Evolutionary conservation across 2,113 vertebrate species (phyloP).

Genomic region (Nipponia nippon): DNA sequence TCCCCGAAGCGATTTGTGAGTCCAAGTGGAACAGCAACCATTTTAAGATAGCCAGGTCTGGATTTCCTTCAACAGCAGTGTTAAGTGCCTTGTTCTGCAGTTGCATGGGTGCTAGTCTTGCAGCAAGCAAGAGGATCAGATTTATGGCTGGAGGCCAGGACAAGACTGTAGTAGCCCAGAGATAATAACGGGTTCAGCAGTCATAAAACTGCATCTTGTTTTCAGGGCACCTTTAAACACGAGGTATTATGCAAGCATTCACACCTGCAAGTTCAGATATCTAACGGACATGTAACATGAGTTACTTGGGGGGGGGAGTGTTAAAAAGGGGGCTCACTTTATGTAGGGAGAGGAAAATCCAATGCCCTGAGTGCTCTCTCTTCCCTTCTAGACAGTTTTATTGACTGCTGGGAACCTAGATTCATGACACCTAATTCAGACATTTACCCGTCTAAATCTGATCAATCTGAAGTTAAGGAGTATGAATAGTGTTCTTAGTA

Average conservation of each 20-base stretch:
- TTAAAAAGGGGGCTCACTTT: not conserved
- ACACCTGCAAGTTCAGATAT: not conserved
- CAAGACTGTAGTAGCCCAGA: not conserved
- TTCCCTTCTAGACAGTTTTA: not conserved
- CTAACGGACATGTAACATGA: not conserved
- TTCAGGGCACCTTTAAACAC: not conserved
- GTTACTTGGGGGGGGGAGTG: not conserved
- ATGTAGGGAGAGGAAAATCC: not conserved
- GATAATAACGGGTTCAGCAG: not conserved
- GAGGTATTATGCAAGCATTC: not conserved
- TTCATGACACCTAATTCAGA: not conserved
- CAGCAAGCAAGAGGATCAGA: not conserved
- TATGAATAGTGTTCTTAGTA: not conserved
- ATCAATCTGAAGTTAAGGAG: not conserved
- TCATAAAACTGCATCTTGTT: not conserved
- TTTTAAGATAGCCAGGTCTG: not conserved
- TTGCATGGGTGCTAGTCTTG: not conserved
- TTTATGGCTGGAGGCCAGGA: not conserved
- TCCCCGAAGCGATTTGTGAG: accelerated
- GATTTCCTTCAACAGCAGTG: not conserved
- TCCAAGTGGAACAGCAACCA: not conserved
- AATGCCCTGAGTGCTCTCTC: not conserved
- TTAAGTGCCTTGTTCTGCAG: not conserved
- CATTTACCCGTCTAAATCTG: not conserved
- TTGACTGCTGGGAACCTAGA: not conserved